Base-by-base conservation (phyloP, 37 sponge, comb jelly and placozoan genomes). In the Axinella damicornis region DNA sequence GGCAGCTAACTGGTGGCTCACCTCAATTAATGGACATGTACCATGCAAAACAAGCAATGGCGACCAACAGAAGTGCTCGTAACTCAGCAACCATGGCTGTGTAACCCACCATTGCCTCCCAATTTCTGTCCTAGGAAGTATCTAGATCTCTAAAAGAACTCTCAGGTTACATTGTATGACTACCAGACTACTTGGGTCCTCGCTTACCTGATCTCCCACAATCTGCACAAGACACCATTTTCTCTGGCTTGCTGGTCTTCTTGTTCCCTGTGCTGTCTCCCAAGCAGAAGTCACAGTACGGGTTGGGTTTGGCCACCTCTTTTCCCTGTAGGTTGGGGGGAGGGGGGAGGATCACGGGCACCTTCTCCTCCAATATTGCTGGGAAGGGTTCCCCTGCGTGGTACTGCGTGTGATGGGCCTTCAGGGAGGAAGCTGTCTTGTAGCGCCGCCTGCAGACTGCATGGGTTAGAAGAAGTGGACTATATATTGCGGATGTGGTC, bases 211-310 rank as follows among this genome's bases (percentile, higher is more conserved):
- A 93, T 81, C 97, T 53, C 5, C 94, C 97, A 90, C 97, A 96
- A 63, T 93, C 89, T 22, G 94, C 86, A 68, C 97, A 96, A 12
- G 92, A 90, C 28, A 96, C 90, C 89, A 96, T 82, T 31, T 78
- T 85, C 62, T 96, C 97, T 57, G 89, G 71, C 38, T 88, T 88
- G 46, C 66, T 46, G 0, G 88, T 75, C 53, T 86, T 89, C 76
- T 83, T 85, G 77, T 95, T 95, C 21, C 57, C 12, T 27, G 60
- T 75, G 52, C 80, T 81, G 53, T 89, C 90, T 30, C 95, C 97
- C 38, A 89, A 55, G 65, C 97, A 97, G 78, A 97, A 97, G 84
- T 97, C 97, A 73, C 97, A 97, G 74, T 84, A 88, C 0, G 88
- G 90, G 40, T 86, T 89, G 16, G 88, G 88, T 39, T 90, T 81